These are phyloP conservation scores for Labeo calbasu DNA, from an alignment of 2,797 vertebrate genomes.

Conservation along the genomic window DNA sequence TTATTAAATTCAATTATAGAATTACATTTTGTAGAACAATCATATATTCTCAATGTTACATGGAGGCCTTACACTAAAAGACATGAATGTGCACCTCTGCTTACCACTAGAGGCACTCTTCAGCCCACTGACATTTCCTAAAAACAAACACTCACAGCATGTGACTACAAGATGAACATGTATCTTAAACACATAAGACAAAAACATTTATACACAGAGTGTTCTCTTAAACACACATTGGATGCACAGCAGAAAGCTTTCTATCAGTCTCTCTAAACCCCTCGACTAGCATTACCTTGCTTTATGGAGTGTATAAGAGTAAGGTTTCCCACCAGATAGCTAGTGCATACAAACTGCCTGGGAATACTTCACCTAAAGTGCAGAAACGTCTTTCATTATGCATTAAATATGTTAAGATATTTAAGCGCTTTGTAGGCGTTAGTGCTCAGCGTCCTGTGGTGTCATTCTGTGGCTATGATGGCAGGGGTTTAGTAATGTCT, in stretches of 20 bases:
- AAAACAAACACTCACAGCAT: conserved; percentile 21
- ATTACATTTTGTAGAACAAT: not conserved
- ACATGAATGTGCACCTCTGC: not conserved
- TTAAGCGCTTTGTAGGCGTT: conserved; percentile 81
- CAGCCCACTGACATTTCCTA: conserved; percentile 30
- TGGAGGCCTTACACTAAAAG: not conserved
- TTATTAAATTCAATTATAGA: not conserved
- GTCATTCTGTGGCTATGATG: conserved; percentile 79
- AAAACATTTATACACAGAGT: not conserved
- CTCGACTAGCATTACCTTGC: conserved; percentile 34
- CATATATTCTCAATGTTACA: not conserved
- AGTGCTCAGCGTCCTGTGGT: conserved; percentile 76
- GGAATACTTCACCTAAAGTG: conserved; percentile 72
- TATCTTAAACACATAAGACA: not conserved
- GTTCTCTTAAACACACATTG: not conserved
- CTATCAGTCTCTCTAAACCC: conserved; percentile 20
- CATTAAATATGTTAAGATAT: conserved; percentile 83
- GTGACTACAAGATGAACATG: not conserved
- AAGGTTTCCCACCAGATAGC: conserved; percentile 23
- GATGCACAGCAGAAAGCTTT: conserved; percentile 38
- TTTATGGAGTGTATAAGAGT: conserved; percentile 38
- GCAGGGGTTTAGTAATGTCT: conserved; percentile 80
- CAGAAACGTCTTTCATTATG: conserved; percentile 78
- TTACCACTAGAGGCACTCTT: conserved; percentile 60
- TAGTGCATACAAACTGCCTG: conserved; percentile 47